Percentiles rank a stretch among this genome's conserved stretches.
Conservation (phyloP, 37 sponge, comb jelly and placozoan genomes). For the Amphimedon queenslandica region DNA sequence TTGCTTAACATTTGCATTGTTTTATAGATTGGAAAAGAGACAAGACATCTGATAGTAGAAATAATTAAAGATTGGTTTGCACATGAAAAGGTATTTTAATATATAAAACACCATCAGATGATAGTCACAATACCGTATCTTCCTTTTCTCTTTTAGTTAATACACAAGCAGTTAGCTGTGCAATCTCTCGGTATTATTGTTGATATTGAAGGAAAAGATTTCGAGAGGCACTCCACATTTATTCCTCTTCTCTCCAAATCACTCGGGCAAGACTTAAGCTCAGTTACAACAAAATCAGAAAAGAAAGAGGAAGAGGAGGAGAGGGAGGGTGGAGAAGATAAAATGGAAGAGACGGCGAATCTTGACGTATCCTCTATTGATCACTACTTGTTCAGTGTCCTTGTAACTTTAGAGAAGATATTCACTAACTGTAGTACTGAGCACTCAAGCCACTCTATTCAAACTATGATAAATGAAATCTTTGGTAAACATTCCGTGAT, state of each 20-base stretch:
- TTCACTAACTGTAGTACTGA: constrained; percentile 13
- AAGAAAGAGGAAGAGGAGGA: constrained; percentile 11
- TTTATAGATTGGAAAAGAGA: constrained; percentile 27
- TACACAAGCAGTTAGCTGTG: constrained; percentile 61
- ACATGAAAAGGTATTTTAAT: constrained; percentile 19
- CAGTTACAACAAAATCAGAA: background rate
- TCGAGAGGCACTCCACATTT: constrained; percentile 44
- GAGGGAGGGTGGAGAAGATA: constrained; percentile 1
- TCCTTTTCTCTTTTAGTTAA: constrained; percentile 32
- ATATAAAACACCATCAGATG: background rate
- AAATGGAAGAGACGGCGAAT: background rate
- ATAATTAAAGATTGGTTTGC: constrained; percentile 35
- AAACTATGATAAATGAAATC: constrained; percentile 18
- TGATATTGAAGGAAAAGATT: constrained; percentile 48
- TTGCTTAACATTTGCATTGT: background rate
- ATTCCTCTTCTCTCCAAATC: constrained; percentile 56
- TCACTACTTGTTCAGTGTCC: constrained; percentile 51
- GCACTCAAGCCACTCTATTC: background rate
- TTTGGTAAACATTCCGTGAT: no score
- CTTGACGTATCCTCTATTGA: constrained; percentile 4
- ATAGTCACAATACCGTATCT: background rate
- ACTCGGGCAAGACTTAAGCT: background rate
- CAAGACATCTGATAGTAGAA: constrained; percentile 20
- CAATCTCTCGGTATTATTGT: constrained; percentile 56
- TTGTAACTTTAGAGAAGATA: constrained; percentile 51